Conservation (phyloP, 2,113 vertebrate species). For the Larimichthys crocea region DNA sequence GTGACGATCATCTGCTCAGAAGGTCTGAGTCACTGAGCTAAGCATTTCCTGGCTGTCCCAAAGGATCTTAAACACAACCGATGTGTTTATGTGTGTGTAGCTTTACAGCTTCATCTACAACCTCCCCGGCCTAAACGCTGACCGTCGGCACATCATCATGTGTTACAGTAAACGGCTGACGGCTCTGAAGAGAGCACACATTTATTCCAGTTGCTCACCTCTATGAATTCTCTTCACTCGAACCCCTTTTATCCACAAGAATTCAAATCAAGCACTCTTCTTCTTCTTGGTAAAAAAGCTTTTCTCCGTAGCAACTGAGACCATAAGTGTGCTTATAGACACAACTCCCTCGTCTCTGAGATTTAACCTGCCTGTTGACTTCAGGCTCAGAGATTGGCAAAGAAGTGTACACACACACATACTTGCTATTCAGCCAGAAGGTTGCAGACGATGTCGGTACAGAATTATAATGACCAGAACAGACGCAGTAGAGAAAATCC, state of each 20-base stretch:
- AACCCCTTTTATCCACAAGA: constrained; percentile 53
- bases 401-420: constrained; percentile 66
- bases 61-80: constrained; percentile 59
- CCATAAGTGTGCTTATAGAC: constrained; percentile 49
- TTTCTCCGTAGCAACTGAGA: constrained; percentile 50
- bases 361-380: constrained; percentile 78
- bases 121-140: constrained; percentile 12
- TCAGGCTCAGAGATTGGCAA: constrained; percentile 66
- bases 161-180: neutral
- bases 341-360: constrained; percentile 59
- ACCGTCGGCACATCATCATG: neutral
- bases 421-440: constrained; percentile 62
- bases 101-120: constrained; percentile 12
- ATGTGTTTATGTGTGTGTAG: neutral
- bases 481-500: constrained; percentile 67
- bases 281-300: constrained; percentile 44
- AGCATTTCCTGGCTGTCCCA: constrained; percentile 69
- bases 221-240: constrained; percentile 42
- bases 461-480: constrained; percentile 77
- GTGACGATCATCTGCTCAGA: constrained; percentile 70
- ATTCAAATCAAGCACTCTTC: constrained; percentile 68
- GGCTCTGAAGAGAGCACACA: neutral
- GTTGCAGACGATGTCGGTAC: constrained; percentile 31
- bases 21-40: constrained; percentile 70
- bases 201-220: constrained; percentile 12